A percentile compares a stretch with the other conserved stretches of the same genome.
These are phyloP conservation scores for Pogoniulus pusillus DNA, from an alignment of 2,797 vertebrate genomes.

Conservation along the genomic window DNA sequence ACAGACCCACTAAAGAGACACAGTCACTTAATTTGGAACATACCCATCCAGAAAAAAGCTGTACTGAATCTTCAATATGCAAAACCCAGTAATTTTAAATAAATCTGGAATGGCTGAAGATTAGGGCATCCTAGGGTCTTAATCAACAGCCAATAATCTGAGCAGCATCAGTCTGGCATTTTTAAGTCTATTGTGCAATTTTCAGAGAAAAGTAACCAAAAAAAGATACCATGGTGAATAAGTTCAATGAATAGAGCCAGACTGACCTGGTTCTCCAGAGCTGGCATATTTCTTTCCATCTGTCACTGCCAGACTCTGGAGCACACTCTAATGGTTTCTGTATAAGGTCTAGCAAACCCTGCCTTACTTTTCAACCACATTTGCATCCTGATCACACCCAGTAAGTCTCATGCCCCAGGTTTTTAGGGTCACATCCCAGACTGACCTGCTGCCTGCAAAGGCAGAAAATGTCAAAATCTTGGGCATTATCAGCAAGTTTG, in stretches of 20 bases:
- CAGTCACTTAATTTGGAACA: background rate
- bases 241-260: background rate
- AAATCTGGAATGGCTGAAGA: background rate
- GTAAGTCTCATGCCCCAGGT: background rate
- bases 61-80: background rate
- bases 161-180: background rate
- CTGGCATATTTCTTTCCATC: background rate
- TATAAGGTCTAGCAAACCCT: background rate
- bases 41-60: background rate
- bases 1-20: background rate
- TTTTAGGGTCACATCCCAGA: background rate
- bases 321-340: background rate
- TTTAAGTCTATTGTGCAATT: background rate
- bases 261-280: background rate
- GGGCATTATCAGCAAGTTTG: background rate
- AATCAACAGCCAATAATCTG: background rate
- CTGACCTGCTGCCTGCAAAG: background rate
- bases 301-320: background rate
- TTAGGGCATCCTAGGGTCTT: background rate
- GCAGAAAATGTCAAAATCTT: background rate
- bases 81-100: background rate
- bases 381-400: background rate
- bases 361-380: background rate
- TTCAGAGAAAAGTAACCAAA: background rate
- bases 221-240: background rate